Evolutionary conservation across 2,888 invertebrate genomes (phyloP), one percentile per base, ranked within the genome.

Genomic region (Macrophya annulata): DNA sequence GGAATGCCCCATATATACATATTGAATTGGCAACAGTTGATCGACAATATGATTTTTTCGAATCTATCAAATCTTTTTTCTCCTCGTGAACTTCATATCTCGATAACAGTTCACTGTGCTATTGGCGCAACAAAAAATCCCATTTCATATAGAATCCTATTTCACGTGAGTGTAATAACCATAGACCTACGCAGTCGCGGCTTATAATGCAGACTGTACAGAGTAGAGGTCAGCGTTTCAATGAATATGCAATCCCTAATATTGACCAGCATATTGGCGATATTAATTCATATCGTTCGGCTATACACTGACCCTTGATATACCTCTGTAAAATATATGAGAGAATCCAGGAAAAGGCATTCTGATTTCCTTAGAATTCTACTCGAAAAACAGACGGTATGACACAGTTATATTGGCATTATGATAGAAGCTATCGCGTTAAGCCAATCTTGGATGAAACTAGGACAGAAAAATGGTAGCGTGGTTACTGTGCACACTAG

Each of bases 71-170:
- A 31, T 31, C 17, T 51, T 17, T 51, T 51, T 17, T 51, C 4
- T 51, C 51, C 17, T 15, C 15, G 51, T 51, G 15, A 51, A 17
- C 51, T 2, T 62, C n/a, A 62, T 71, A 40, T n/a, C 15, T 71
- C 45, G 48, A 10, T 8, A 74, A 74, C 74, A 10, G n/a, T 21
- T 10, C 48, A 12, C 9, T 17, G 12, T 74, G 45, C 8, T 48
- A 74, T 74, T 43, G 74, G 15, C n/a, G 45, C n/a, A 74, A 25
- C 45, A 21, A 12, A 76, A 48, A 55, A 79, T 55, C 77, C n/a
- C 37, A 77, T 77, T 77, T 55, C n/a, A 77, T 74, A 45, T 74
- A 45, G 45, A 45, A 45, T 74, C 74, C 74, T 37, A 74, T 43
- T 74, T 45, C 17, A 45, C 74, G 21, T 37, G 25, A 10, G 45